phyloP scores from a whole-genome alignment of 1,140 invertebrate species.

The Cylas formicarius region DNA sequence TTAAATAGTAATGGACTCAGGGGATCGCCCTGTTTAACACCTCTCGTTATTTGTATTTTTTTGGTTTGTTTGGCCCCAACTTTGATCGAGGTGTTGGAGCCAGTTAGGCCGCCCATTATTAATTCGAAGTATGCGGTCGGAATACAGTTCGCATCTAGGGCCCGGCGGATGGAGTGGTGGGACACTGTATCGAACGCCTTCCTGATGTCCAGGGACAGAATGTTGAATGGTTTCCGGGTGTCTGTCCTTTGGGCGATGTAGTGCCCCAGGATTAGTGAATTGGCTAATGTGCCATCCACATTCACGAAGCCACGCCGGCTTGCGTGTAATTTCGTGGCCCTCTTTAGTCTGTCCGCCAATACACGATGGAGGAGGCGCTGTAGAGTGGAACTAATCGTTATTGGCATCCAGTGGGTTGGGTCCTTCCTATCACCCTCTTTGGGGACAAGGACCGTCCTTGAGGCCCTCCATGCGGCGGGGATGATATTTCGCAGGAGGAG shows the following conservation, averaged over 20 bases:
- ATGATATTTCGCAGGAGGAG: too few species aligned
- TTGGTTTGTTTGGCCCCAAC: conserved; percentile 13
- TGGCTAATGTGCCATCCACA: conserved; percentile 15
- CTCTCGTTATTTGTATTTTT: conserved; percentile 30
- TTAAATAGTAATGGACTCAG: conserved; percentile 45
- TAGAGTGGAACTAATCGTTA: conserved; percentile 21
- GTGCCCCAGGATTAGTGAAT: conserved; percentile 12
- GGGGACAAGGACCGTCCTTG: conserved; percentile 17
- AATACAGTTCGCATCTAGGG: conserved; percentile 17
- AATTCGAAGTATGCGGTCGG: conserved; percentile 10
- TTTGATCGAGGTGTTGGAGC: conserved; percentile 23
- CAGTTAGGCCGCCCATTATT: conserved; percentile 20
- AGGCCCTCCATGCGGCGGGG: too few species aligned
- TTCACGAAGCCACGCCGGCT: conserved; percentile 14
- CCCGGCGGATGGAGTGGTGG: conserved; percentile 28
- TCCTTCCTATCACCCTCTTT: conserved; percentile 20
- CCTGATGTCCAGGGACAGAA: conserved; percentile 35
- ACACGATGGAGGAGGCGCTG: conserved; percentile 16
- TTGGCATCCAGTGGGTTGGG: conserved; percentile 20
- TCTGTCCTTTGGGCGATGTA: conserved; percentile 6
- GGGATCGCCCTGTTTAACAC: conserved; percentile 46
- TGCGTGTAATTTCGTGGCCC: background rate
- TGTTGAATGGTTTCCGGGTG: conserved; percentile 4
- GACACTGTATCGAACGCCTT: conserved; percentile 40
- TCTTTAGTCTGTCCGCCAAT: background rate